These are phyloP conservation scores for Perca fluviatilis DNA, from an alignment of 2,113 vertebrate species.

Conservation along the genomic window DNA sequence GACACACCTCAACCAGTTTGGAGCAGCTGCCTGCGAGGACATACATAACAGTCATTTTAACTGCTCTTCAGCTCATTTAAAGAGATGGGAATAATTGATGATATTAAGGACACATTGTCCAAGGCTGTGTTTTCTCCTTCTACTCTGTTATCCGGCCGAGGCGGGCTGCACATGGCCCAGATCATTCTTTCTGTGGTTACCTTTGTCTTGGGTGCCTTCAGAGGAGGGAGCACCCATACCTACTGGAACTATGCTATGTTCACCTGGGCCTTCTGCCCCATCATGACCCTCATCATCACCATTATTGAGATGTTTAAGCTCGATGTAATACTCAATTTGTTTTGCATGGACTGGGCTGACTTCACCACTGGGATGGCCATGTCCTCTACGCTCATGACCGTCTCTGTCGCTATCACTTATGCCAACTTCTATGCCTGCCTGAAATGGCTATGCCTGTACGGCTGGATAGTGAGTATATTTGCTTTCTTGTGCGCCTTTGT, in stretches of 20 bases:
- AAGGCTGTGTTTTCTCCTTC: conserved; percentile 67
- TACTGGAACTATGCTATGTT: conserved; percentile 88
- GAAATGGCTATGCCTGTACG: conserved; percentile 58
- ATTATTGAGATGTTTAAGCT: conserved; percentile 85
- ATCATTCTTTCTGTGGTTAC: conserved; percentile 69
- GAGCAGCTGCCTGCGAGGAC: conserved; percentile 1
- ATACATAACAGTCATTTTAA: neutral
- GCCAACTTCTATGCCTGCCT: conserved; percentile 74
- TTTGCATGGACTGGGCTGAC: conserved; percentile 88
- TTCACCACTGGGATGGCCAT: conserved; percentile 89
- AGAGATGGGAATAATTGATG: conserved; percentile 60
- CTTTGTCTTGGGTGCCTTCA: conserved; percentile 58
- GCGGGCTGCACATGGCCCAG: conserved; percentile 73
- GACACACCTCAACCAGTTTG: neutral
- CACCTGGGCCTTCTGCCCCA: conserved; percentile 87
- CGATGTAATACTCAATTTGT: conserved; percentile 70
- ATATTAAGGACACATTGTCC: conserved; percentile 54
- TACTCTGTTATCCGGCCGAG: conserved; percentile 51
- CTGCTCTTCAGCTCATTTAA: neutral
- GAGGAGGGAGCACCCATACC: conserved; percentile 37
- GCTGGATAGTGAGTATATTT: conserved; percentile 75
- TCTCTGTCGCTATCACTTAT: conserved; percentile 85
- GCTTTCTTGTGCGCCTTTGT: conserved; percentile 82
- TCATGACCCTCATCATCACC: conserved; percentile 85
- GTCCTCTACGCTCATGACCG: conserved; percentile 85